phyloP scores from a whole-genome alignment of 2,888 invertebrate species.

The Drosophila hamatofila region DNA sequence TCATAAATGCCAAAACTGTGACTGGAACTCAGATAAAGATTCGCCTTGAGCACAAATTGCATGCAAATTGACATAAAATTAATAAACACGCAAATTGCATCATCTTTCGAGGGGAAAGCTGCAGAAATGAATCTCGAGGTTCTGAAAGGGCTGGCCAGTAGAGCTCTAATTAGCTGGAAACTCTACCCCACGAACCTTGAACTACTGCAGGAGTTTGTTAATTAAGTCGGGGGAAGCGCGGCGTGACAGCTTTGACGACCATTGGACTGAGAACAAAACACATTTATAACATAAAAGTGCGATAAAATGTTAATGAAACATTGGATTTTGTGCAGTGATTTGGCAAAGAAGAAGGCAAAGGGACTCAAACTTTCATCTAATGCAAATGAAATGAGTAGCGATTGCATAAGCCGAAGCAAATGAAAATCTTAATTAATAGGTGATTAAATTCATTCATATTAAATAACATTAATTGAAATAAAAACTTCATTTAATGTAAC shows the following conservation, averaged over 20 bases:
- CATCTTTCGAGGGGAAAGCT: conserved; percentile 14
- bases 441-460: neutral
- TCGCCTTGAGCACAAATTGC: conserved; percentile 72
- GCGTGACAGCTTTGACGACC: conserved; percentile 45
- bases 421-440: neutral
- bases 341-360: conserved; percentile 9
- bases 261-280: conserved; percentile 22
- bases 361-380: conserved; percentile 1
- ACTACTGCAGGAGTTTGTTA: conserved; percentile 60
- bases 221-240: conserved; percentile 58
- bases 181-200: conserved; percentile 50
- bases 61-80: conserved; percentile 79
- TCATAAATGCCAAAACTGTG: conserved; percentile 45
- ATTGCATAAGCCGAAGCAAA: neutral
- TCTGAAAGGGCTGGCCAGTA: neutral
- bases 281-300: conserved; percentile 24
- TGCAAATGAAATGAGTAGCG: conserved; percentile 24
- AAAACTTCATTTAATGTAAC: no score
- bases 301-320: conserved; percentile 65
- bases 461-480: no score
- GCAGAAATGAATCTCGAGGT: neutral
- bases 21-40: conserved; percentile 44
- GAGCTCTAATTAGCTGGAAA: conserved; percentile 70
- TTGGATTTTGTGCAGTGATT: conserved; percentile 60
- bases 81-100: conserved; percentile 76